These are phyloP conservation scores for Macrobrachium rosenbergii DNA, from an alignment of 1,140 invertebrate species.

Conservation along the genomic window DNA sequence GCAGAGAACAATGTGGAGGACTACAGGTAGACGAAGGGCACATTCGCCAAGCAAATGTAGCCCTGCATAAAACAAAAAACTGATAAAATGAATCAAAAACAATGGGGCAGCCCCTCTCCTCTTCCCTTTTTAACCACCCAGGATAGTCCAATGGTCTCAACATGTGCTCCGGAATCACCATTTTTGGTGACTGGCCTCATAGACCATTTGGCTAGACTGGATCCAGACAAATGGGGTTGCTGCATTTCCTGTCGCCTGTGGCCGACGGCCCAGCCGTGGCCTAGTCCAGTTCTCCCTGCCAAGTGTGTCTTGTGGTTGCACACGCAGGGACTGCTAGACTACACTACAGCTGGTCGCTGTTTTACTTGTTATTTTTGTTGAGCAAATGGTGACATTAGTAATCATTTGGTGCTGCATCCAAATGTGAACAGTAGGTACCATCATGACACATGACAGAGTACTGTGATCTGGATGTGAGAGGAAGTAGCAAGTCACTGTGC, in stretches of 20 bases:
- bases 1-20: slow-evolving; percentile 78
- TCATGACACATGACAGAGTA: too few species aligned
- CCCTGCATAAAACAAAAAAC: neutral
- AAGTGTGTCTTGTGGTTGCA: neutral
- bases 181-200: neutral
- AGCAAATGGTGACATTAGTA: slow-evolving; percentile 27
- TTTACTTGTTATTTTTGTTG: slow-evolving; percentile 35
- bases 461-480: too few species aligned
- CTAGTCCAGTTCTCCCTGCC: neutral
- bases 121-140: neutral
- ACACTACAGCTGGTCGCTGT: slow-evolving; percentile 7
- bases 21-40: slow-evolving; percentile 70
- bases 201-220: slow-evolving; percentile 24
- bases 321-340: neutral
- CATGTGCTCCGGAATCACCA: neutral
- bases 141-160: neutral
- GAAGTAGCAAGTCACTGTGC: too few species aligned
- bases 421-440: neutral
- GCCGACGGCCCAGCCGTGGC: neutral
- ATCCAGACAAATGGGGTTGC: neutral
- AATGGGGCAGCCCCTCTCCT: slow-evolving; percentile 3
- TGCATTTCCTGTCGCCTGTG: slow-evolving; percentile 19
- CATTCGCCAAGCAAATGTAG: neutral
- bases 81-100: too few species aligned
- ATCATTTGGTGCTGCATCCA: neutral